Base-by-base conservation (phyloP, 2,888 invertebrate species). In the Unio delphinus region DNA sequence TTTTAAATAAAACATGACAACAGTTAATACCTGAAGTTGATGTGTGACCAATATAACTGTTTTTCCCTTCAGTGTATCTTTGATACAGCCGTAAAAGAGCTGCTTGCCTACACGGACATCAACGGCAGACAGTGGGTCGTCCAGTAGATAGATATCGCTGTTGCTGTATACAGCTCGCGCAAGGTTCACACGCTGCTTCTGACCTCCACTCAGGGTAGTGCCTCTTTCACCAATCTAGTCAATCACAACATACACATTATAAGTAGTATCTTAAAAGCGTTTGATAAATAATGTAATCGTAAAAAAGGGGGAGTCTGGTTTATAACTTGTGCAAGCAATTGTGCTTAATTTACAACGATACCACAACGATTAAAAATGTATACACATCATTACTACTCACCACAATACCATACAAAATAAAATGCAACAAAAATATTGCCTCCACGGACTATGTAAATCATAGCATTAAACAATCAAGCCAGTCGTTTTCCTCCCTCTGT, bases 91-190 rank as follows among this genome's bases (percentile, higher is more conserved):
- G 55, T 81, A 74, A 62, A 83, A 83, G 30, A 84, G 74, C 34
- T 79, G 79, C 55, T 69, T 73, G 3, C 82, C 83, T 0, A 84
- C 83, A 45, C 76, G 76, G 17, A 78, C 80, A 61, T 84, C 83
- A 18, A 84, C 79, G 20, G 83, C 83, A 7, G 83, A 82, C 55
- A 84, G 68, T 3, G 83, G 83, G 57, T 84, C 83, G 62, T 84
- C 83, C n/a, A 84, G 72, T 3, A 84, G 73, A 58, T 79, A 83
- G 17, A 84, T 79, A 56, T 83, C 83, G 28, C 79, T 75, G 59
- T 80, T 68, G 67, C 83, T 82, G 77, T 84, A 84, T 23, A 80
- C 82, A 26, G 83, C 82, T 45, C 83, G 76, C 3, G 83, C 83
- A 1, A 84, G 72, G 60, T 80, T 84, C 3, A 84, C 72, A 17